Conservation (phyloP, 2,113 vertebrate species). For the Myotis brandtii region DNA sequence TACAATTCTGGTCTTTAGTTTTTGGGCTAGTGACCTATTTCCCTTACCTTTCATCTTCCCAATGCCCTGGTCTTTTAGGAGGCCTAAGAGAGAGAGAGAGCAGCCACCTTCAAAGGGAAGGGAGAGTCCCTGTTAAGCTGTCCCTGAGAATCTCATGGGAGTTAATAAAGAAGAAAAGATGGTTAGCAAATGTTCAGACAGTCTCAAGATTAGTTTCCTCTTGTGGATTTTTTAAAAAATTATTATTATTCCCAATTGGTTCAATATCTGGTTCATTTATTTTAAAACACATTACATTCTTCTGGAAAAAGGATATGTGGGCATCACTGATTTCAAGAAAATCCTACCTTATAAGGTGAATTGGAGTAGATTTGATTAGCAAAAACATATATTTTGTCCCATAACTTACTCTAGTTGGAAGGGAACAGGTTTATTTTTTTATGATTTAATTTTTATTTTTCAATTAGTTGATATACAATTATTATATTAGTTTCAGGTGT, state of each 20-base stretch:
- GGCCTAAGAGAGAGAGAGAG: background rate
- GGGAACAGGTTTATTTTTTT: background rate
- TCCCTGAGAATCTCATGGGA: background rate
- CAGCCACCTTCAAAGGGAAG: background rate
- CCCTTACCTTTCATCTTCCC: background rate
- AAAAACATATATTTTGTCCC: background rate
- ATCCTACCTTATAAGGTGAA: background rate
- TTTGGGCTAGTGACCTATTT: background rate
- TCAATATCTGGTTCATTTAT: background rate
- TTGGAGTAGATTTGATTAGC: background rate
- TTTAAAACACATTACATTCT: background rate
- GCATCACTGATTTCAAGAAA: background rate
- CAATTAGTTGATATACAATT: background rate
- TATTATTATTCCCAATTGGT: background rate
- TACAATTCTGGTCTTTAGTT: background rate
- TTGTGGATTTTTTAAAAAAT: background rate
- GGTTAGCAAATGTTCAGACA: background rate
- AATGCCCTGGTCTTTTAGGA: background rate
- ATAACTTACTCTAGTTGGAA: background rate
- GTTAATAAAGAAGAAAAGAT: background rate
- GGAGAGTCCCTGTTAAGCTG: background rate
- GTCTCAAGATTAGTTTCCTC: background rate
- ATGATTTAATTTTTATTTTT: background rate
- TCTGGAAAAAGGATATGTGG: background rate
- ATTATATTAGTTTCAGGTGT: background rate